Conservation (phyloP, 2,113 vertebrate genomes). For the Scomber scombrus region DNA sequence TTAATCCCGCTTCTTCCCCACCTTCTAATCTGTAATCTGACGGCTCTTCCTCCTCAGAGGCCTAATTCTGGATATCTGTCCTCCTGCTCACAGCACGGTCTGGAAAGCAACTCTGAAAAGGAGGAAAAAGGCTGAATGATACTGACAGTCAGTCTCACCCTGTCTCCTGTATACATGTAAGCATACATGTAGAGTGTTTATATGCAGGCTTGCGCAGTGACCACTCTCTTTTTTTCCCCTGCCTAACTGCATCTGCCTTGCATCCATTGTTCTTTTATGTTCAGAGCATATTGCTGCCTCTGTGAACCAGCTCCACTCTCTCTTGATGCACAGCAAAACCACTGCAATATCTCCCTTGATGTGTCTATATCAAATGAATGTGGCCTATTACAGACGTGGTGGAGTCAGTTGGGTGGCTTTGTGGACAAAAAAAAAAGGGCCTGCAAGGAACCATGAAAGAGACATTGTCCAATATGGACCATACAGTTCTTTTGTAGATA, state of each 20-base stretch:
- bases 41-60: constrained; percentile 48
- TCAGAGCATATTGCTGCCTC: constrained; percentile 54
- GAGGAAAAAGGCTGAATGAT: constrained; percentile 35
- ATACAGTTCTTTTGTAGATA: constrained; percentile 79
- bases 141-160: constrained; percentile 29
- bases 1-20: constrained; percentile 72
- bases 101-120: background rate
- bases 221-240: background rate
- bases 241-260: constrained; percentile 55
- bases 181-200: background rate
- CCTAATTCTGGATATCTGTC: constrained; percentile 60
- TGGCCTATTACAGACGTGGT: constrained; percentile 68
- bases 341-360: constrained; percentile 74
- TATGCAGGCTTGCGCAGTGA: constrained; percentile 14
- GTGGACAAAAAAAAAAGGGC: constrained; percentile 58
- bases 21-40: constrained; percentile 79
- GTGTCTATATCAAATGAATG: constrained; percentile 78
- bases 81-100: constrained; percentile 26
- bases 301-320: constrained; percentile 61
- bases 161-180: constrained; percentile 15
- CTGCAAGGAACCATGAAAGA: constrained; percentile 78
- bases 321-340: constrained; percentile 63
- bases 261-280: constrained; percentile 75
- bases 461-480: constrained; percentile 78
- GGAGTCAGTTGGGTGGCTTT: constrained; percentile 79